Conservation (phyloP, 1,140 invertebrate species). For the Halictus rubicundus region DNA sequence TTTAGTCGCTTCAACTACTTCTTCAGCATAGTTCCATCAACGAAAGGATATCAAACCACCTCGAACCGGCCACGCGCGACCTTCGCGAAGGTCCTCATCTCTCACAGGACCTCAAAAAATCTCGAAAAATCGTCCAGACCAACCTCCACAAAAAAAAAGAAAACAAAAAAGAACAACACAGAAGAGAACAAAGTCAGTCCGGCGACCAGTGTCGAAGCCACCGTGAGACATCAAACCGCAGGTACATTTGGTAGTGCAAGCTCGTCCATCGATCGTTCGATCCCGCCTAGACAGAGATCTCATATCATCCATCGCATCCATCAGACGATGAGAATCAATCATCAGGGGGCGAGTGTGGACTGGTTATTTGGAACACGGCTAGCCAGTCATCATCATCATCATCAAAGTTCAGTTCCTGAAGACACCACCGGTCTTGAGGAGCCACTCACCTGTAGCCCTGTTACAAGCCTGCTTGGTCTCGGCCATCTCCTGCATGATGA, state of each 20-base stretch:
- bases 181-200: no score
- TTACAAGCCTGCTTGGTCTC: conserved; percentile 68
- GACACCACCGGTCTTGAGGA: conserved; percentile 72
- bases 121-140: no score
- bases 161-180: no score
- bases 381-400: conserved; percentile 27
- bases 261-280: conserved; percentile 35
- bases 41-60: no score
- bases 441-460: conserved; percentile 78
- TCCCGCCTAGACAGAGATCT: neutral
- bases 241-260: conserved; percentile 56
- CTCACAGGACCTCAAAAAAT: no score
- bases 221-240: conserved; percentile 29
- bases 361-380: conserved; percentile 66
- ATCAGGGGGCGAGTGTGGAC: conserved; percentile 22
- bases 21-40: no score
- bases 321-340: no score
- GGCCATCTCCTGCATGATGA: conserved; percentile 59
- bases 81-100: no score
- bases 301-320: conserved; percentile 11
- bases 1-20: no score
- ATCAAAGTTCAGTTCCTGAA: conserved; percentile 62
- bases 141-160: no score
- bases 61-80: no score
- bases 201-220: no score